Evolutionary conservation across 2,888 invertebrate genomes (phyloP).

Genomic region (Eupithecia inturbata): DNA sequence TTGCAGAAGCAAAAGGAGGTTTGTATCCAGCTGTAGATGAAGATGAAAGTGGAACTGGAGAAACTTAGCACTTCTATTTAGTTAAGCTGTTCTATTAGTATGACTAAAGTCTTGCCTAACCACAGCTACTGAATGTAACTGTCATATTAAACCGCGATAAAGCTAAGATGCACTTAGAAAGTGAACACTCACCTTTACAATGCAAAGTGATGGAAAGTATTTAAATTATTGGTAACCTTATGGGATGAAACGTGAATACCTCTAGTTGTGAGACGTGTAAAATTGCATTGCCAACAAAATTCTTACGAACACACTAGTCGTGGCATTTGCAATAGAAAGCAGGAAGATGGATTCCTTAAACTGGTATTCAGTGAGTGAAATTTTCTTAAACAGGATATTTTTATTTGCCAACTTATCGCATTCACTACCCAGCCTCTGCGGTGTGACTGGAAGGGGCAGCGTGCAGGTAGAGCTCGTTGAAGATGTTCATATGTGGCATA

Average conservation of each 20-base stretch:
- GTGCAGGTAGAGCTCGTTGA: too few relatives aligned
- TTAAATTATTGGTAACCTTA: constrained; percentile 53
- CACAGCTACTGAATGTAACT: constrained; percentile 9
- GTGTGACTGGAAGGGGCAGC: neutral
- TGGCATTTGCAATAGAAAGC: constrained; percentile 29
- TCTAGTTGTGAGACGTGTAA: constrained; percentile 22
- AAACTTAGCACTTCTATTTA: neutral
- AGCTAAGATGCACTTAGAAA: constrained; percentile 69
- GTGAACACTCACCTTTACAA: constrained; percentile 59
- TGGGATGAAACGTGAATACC: constrained; percentile 28
- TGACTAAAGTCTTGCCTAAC: neutral
- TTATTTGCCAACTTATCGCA: neutral
- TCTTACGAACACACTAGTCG: constrained; percentile 17
- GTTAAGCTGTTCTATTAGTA: neutral
- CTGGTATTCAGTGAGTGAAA: constrained; percentile 4
- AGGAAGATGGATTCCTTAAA: constrained; percentile 3
- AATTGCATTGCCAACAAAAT: constrained; percentile 24
- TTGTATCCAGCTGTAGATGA: neutral
- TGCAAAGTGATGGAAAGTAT: constrained; percentile 68
- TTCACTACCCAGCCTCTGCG: neutral
- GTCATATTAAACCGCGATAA: constrained; percentile 50
- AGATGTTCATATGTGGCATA: too few relatives aligned
- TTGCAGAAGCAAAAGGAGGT: neutral
- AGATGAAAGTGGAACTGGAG: neutral
- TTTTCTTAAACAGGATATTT: neutral